These are phyloP conservation scores for Dasysyrphus tricinctus DNA, from an alignment of 2,888 invertebrate genomes.

Conservation along the genomic window DNA sequence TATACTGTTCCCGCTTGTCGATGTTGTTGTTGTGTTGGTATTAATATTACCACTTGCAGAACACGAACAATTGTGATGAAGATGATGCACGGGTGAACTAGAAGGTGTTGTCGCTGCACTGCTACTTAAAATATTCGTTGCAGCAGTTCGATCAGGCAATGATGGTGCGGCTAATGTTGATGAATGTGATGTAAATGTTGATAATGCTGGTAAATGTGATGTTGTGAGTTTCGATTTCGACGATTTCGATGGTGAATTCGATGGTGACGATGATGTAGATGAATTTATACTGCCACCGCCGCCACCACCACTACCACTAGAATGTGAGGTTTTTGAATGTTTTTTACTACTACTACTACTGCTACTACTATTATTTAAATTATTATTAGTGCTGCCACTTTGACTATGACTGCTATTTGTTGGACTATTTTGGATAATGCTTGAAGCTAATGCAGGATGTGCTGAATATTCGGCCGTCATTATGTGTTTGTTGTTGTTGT, in stretches of 20 bases:
- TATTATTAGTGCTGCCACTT: constrained; percentile 64
- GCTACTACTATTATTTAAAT: constrained; percentile 63
- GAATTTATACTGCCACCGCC: neutral
- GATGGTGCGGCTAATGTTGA: constrained; percentile 73
- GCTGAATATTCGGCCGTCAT: constrained; percentile 81
- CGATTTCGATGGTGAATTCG: constrained; percentile 60
- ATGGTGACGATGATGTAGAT: constrained; percentile 48
- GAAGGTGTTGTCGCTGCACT: constrained; percentile 72
- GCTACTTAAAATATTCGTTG: constrained; percentile 64
- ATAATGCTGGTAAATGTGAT: constrained; percentile 62
- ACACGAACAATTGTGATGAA: constrained; percentile 76
- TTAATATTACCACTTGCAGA: constrained; percentile 64
- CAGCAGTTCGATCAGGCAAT: constrained; percentile 74
- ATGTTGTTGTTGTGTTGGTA: constrained; percentile 44
- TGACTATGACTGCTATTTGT: constrained; percentile 29
- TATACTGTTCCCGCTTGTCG: constrained; percentile 77
- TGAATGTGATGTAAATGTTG: constrained; percentile 65
- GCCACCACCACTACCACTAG: constrained; percentile 49
- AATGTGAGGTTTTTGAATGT: constrained; percentile 76
- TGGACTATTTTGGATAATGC: constrained; percentile 77
- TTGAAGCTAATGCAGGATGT: constrained; percentile 82
- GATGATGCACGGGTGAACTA: constrained; percentile 74
- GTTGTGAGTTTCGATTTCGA: constrained; percentile 66
- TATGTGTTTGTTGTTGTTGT: constrained; percentile 58
- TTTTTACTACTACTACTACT: constrained; percentile 76